Evolutionary conservation across 37 sponge, comb jelly and placozoan genomes (phyloP), one percentile per base, ranked within the genome.

Genomic region (Mnemiopsis leidyi): DNA sequence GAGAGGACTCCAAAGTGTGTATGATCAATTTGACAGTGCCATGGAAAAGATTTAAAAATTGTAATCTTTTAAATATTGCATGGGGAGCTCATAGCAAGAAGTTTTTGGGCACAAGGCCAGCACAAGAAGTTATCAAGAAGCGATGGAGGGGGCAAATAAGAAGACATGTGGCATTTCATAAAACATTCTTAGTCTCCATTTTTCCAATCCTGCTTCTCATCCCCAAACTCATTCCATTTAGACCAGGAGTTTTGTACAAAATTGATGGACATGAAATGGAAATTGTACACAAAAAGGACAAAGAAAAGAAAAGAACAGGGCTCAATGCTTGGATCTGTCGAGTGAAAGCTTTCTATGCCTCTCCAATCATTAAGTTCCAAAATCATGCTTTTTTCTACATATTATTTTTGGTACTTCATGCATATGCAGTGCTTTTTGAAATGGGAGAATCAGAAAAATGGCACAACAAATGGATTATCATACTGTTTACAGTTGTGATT

Each of bases 351-450:
- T 71, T 71, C 75, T 71, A 71, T 18, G 30, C 26, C 21, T 71
- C 75, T 28, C 75, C 75, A 13, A 29, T 3, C n/a, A 71, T 71
- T 23, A 71, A 71, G 75, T 71, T 71, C 75, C 75, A 71, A 18
- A 71, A 71, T 28, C 75, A 71, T 71, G 75, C 75, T 5, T 71
- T 71, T 28, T 71, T 71, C 75, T 71, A 71, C n/a, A 71, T 71
- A 3, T 20, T 71, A 5, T 71, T 71, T 24, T 28, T 71, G n/a
- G 75, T 71, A 5, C 75, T 71, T 28, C 75, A 71, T 28, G 30
- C 30, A 29, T 71, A 71, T 71, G 75, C 20, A 24, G 30, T 28
- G 75, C 30, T 71, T n/a, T 71, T 71, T 28, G 20, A 71, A 28
- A 29, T 71, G 75, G 30, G 30, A 24, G 20, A 18, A 24, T 48